Base-by-base conservation (phyloP, 1,140 invertebrate species). In the Nixonia krombeini region DNA sequence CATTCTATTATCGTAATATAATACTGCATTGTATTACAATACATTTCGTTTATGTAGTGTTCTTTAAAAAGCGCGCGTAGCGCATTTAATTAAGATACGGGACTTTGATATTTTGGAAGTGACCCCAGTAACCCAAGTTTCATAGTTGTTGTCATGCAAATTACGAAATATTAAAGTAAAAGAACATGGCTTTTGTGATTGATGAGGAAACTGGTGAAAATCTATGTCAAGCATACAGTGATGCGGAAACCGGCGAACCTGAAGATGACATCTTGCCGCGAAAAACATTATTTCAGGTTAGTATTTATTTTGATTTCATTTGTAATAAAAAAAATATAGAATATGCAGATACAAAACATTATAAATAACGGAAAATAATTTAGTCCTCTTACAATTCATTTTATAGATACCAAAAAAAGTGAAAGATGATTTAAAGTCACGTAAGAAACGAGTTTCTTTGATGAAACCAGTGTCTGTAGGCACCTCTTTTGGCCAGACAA, bases 181-280 rank as follows among this genome's bases (percentile, higher is more conserved):
- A 21, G 16, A 35, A 31, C 13, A 17, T 38, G 12, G 55, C 25
- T 72, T 76, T 73, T 10, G 70, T 75, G 35, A 55, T 83, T 12
- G 81, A 83, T 31, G 46, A 75, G 17, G 81, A 83, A 41, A 83
- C 81, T 17, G 81, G 81, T 8, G 81, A 83, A 50, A 71, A 58
- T 26, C 55, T 78, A 18, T 59, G 51, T 29, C 55, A 70, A 8
- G 52, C 56, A 4, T 42, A 56, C 1, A 80, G 77, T 21, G 71
- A 81, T 44, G 77, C 50, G 1, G 81, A 83, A 58, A 83, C 81
- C 8, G 81, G 81, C 5, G 80, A 83, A 37, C 81, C 81, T 2
- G 81, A 83, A 42, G 52, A 63, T 7, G 55, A 51, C 21, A 21
- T 74, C 12, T 49, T 51, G 1, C 64, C 47, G 37, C 66, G 73